Base-by-base conservation (phyloP, 2,113 vertebrate species). In the Callionymus lyra region DNA sequence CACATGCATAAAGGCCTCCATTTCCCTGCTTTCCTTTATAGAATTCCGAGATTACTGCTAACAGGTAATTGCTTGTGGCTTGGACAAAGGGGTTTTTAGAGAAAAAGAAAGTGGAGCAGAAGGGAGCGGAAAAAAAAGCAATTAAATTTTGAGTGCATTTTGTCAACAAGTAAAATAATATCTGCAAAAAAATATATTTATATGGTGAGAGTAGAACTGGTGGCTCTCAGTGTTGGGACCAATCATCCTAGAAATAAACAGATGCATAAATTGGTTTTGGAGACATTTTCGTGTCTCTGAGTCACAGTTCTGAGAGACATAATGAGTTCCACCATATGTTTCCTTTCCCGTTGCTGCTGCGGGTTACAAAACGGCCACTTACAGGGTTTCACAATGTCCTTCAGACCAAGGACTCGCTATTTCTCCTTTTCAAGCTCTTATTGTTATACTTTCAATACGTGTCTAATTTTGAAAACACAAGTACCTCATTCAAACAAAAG, bases 341-440 rank as follows among this genome's bases (percentile, higher is more conserved):
- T 76, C 74, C 63, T 76, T 69, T 68, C 51, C 57, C 12, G 40
- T 69, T 68, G 59, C 44, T 59, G 65, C 57, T 31, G 35, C 18
- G 35, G 57, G 59, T 70, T 73, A 56, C 69, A 51, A 59, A 71
- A 80, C 39, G 1, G 44, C 55, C 52, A 53, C 63, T 41, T 44
- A 51, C 59, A 69, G 52, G 56, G 74, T 79, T 79, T 67, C 34
- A 72, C 70, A 82, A 82, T 34, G 74, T 74, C 74, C 72, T 68
- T 21, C 13, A 47, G 44, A 61, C 4, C n/a, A 3, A 35, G 39
- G 11, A 27, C 41, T 31, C 41, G 14, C 34, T 13, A 12, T 60
- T 73, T 79, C 64, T 67, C 27, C 49, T 57, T 77, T 75, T 35
- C 8, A 27, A 4, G 8, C 21, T 27, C 21, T 27, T 4, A 27